Base-by-base conservation (phyloP, 2,888 invertebrate species). In the Melanophora roralis region DNA sequence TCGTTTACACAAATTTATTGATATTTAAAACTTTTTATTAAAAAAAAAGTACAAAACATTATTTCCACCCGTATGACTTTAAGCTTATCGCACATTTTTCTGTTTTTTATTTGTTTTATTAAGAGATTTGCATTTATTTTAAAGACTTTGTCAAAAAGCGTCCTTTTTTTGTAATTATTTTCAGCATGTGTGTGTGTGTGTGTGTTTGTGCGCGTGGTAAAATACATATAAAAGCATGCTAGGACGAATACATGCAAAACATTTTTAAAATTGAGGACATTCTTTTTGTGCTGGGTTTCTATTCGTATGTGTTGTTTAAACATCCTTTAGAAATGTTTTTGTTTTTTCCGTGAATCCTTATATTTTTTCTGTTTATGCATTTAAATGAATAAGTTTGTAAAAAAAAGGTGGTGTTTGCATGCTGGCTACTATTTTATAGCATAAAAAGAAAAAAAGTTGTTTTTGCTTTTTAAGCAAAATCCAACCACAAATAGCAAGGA, bases 261-360 rank as follows among this genome's bases (percentile, higher is more conserved):
- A n/a, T n/a, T n/a, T 78, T 68, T 43, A 68, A 73, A 68, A 78
- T 73, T 73, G 78, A 68, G 78, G 78, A 14, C 78, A 73, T 78
- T 68, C 16, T 57, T 27, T 62, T 11, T 36, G 14, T 11, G 23
- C 14, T 43, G 34, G 57, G 34, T 34, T 49, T 49, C 16, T n/a
- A n/a, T 72, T 12, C 14, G 9, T 76, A 64, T 49, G 69, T 49
- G n/a, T 38, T 68, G 27, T 16, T 47, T 55, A 51, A 34, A 64
- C 55, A 57, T 60, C 73, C 73, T 55, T 36, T 73, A 40, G 49
- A 65, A 55, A 53, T 43, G 75, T 62, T 75, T 60, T 38, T 53
- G 36, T 60, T 60, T 51, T 51, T 51, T 59, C 23, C 47, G 45
- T 43, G 55, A 47, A 62, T 62, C 75, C 69, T 69, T 57, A 60